Percentiles rank a stretch among this genome's conserved stretches.
Evolutionary conservation across 2,797 vertebrate species (phyloP).

Genomic region (Lepus oiostolus): DNA sequence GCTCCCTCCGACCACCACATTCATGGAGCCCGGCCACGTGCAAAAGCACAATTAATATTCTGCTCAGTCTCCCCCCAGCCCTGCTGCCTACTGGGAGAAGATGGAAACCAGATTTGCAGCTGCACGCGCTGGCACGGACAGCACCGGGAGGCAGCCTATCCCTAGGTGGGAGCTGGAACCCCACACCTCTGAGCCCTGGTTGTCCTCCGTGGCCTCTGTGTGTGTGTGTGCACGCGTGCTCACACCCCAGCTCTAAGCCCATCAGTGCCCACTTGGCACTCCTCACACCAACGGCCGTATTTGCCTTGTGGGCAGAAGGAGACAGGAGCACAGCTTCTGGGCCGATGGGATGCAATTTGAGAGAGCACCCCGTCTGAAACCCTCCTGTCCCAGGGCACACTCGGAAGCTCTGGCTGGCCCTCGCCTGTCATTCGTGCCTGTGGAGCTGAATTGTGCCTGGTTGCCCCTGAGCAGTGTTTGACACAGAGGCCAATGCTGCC

Average conservation of each 20-base stretch:
- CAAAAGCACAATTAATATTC: constrained; percentile 87
- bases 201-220: too few species aligned
- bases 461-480: constrained; percentile 6
- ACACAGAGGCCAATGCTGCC: neutral
- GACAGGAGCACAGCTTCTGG: neutral
- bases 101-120: constrained; percentile 67
- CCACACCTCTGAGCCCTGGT: too few species aligned
- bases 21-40: constrained; percentile 85
- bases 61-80: constrained; percentile 79
- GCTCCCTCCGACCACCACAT: constrained; percentile 85
- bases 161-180: neutral
- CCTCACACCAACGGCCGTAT: neutral
- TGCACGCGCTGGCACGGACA: neutral
- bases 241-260: neutral
- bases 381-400: neutral
- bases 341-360: neutral
- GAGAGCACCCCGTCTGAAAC: neutral
- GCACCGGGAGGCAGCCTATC: neutral
- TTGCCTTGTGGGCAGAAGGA: constrained; percentile 43
- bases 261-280: neutral
- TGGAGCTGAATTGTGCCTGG: neutral
- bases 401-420: neutral
- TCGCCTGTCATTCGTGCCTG: neutral
- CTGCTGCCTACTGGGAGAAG: constrained; percentile 80
- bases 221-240: too few species aligned